Conservation (phyloP, 2,113 vertebrate species). For the Microtus oregoni region DNA sequence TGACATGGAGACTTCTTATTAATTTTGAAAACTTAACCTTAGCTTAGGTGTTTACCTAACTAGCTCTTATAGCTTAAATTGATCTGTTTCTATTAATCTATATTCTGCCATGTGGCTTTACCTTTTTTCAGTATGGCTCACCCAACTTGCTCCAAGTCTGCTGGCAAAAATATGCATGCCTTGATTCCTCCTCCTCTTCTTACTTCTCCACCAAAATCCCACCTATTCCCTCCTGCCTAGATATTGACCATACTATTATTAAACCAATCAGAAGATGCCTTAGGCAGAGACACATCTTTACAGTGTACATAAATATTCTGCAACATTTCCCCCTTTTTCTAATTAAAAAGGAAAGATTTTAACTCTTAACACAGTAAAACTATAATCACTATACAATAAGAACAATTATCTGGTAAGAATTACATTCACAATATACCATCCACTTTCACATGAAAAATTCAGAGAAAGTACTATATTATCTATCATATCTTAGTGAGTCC, state of each 20-base stretch:
- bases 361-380: background rate
- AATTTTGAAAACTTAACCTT: background rate
- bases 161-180: background rate
- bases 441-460: background rate
- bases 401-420: background rate
- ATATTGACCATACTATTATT: background rate
- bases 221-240: background rate
- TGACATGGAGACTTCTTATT: background rate
- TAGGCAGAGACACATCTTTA: background rate
- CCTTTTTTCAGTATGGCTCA: background rate
- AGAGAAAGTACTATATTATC: background rate
- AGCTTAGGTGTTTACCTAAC: background rate
- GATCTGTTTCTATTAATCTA: background rate
- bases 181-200: background rate
- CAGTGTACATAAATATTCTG: background rate
- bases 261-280: background rate
- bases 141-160: background rate
- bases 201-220: background rate
- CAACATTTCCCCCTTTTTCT: background rate
- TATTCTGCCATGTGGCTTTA: background rate
- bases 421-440: background rate
- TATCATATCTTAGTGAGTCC: background rate
- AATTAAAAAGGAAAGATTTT: background rate
- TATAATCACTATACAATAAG: background rate
- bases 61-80: background rate